Conservation (phyloP, 2,113 vertebrate genomes). For the Oostethus manadensis region DNA sequence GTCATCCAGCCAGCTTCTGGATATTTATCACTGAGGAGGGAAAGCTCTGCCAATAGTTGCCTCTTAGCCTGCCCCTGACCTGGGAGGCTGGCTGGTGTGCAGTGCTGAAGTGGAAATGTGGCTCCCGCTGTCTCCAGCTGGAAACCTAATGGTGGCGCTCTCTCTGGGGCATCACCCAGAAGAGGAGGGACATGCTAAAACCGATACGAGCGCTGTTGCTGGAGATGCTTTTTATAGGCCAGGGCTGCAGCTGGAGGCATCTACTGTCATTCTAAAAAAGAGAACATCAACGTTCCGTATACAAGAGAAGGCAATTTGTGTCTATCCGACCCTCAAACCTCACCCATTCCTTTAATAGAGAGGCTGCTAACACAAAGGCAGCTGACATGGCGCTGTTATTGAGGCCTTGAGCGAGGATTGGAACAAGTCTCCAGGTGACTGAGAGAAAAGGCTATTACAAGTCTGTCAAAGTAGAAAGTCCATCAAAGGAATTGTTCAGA, state of each 20-base stretch:
- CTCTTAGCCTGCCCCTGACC: slow-evolving; percentile 69
- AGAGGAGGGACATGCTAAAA: slow-evolving; percentile 36
- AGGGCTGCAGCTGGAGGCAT: not conserved
- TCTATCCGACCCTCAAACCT: too few species aligned
- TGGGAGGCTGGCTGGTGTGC: slow-evolving; percentile 17
- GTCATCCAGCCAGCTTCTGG: slow-evolving; percentile 78
- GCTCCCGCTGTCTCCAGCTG: slow-evolving; percentile 53
- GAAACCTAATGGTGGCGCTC: slow-evolving; percentile 54
- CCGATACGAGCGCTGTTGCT: slow-evolving; percentile 31
- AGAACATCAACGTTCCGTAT: not conserved
- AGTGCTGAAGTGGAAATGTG: slow-evolving; percentile 34
- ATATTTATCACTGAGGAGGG: slow-evolving; percentile 87
- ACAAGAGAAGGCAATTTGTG: slow-evolving; percentile 3
- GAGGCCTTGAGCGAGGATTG: slow-evolving; percentile 31
- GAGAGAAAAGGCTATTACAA: slow-evolving; percentile 63
- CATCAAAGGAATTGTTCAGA: slow-evolving; percentile 46
- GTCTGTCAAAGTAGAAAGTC: slow-evolving; percentile 46
- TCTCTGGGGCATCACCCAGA: slow-evolving; percentile 44
- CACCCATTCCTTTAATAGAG: slow-evolving; percentile 11
- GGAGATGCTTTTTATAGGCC: slow-evolving; percentile 30
- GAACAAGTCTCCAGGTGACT: slow-evolving; percentile 32
- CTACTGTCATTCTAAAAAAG: not conserved
- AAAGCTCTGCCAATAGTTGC: slow-evolving; percentile 69
- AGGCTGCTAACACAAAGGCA: slow-evolving; percentile 38
- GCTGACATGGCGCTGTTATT: not conserved